phyloP scores from a whole-genome alignment of 2,797 vertebrate species.

The Adelosebastes latens region DNA sequence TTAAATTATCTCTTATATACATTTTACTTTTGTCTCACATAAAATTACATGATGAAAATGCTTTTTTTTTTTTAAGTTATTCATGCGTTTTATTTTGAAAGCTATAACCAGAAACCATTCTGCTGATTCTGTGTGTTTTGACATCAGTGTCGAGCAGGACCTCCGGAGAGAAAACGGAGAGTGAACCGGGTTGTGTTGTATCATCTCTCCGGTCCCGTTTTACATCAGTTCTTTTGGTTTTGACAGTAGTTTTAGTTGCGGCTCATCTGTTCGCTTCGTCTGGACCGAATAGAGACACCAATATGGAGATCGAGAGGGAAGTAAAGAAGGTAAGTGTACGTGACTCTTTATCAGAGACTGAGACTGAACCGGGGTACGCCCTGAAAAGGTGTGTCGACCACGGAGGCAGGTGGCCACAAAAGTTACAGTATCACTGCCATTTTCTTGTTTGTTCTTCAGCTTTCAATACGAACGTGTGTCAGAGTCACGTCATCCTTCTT shows the following conservation, averaged over 20 bases:
- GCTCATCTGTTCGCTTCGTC: neutral
- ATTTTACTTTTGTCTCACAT: no score
- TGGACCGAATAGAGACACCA: neutral
- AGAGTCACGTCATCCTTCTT: no score
- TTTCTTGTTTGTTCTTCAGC: no score
- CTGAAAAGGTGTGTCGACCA: conserved; percentile 59
- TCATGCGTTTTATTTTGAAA: conserved; percentile 41
- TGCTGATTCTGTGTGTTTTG: fast-evolving
- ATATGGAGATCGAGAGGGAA: conserved; percentile 85
- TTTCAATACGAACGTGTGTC: no score
- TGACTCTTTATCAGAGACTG: no score
- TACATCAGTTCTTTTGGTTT: neutral
- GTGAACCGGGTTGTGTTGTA: neutral
- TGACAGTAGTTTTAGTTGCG: neutral
- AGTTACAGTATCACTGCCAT: neutral
- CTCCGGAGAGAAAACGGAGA: conserved; percentile 10
- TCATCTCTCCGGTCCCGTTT: neutral
- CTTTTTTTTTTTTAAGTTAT: no score
- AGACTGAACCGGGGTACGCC: conserved; percentile 60
- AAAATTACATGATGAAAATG: no score
- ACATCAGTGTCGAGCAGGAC: neutral
- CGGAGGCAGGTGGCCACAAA: conserved; percentile 53
- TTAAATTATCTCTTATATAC: no score
- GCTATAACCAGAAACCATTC: neutral
- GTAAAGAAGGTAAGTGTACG: conserved; percentile 79